A percentile compares a stretch with the other conserved stretches of the same genome.
phyloP scores from a whole-genome alignment of 64 coral and sea anemone genomes.

The Astreopora myriophthalma region DNA sequence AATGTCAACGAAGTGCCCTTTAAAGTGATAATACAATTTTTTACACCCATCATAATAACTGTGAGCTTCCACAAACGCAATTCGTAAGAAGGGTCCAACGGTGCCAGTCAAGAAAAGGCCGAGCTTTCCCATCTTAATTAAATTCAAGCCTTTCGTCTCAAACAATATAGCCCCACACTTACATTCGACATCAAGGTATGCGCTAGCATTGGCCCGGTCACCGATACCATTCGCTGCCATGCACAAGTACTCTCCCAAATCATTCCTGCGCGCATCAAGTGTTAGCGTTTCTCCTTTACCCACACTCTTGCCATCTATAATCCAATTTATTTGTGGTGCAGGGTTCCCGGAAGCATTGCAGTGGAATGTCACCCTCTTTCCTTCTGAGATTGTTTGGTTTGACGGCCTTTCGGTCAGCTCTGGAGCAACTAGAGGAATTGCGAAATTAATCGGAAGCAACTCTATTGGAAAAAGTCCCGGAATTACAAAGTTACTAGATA shows the following conservation, averaged over 20 bases:
- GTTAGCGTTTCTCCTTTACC: not conserved
- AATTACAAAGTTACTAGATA: no score
- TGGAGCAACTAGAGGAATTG: not conserved
- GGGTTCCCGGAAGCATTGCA: not conserved
- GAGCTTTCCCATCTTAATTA: no score
- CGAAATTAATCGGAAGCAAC: no score
- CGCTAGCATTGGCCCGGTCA: not conserved
- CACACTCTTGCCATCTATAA: not conserved
- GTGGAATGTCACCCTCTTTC: not conserved
- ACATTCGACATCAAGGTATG: constrained; percentile 3
- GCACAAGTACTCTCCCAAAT: constrained; percentile 1
- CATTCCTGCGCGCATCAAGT: not conserved
- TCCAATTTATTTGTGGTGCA: not conserved
- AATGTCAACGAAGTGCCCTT: no score
- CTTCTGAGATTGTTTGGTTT: not conserved
- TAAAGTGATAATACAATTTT: no score
- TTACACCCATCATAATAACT: no score
- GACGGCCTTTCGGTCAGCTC: no score
- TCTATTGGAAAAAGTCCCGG: no score
- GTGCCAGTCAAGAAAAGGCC: no score
- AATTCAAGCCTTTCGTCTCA: not conserved
- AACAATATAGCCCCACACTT: no score
- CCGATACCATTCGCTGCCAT: not conserved
- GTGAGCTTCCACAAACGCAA: no score
- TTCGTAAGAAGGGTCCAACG: no score